These are phyloP conservation scores for Arothron firmamentum DNA, from an alignment of 2,113 vertebrate species.

Conservation along the genomic window DNA sequence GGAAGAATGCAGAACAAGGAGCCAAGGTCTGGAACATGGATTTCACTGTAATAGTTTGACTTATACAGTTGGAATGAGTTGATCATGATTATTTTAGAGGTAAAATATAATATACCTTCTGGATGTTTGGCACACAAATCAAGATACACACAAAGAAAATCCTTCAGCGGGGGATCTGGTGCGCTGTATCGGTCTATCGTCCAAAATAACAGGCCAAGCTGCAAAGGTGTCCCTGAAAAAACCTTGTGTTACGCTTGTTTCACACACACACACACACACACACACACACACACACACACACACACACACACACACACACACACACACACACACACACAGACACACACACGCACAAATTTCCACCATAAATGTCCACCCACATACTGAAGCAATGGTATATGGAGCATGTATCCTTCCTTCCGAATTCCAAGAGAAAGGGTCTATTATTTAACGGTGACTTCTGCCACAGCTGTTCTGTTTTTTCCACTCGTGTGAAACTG, in stretches of 20 bases:
- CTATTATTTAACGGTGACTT: conserved; percentile 28
- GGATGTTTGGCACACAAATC: background rate
- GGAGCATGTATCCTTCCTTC: conserved; percentile 35
- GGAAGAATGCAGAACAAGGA: conserved; percentile 26
- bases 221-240: conserved; percentile 32
- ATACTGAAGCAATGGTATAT: conserved; percentile 33
- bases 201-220: too few relatives aligned
- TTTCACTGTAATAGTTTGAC: too few relatives aligned
- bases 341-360: conserved; percentile 11
- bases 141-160: too few relatives aligned
- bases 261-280: conserved; percentile 7
- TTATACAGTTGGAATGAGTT: too few relatives aligned
- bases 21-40: conserved; percentile 1
- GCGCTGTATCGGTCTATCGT: too few relatives aligned
- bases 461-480: conserved; percentile 52
- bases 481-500: conserved; percentile 22
- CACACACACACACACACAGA: conserved; percentile 7
- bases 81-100: background rate
- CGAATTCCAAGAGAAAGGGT: conserved; percentile 36
- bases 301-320: conserved; percentile 12
- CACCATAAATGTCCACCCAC: conserved; percentile 31
- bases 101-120: background rate
- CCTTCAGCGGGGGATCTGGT: too few relatives aligned
- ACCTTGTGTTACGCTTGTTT: conserved; percentile 21
- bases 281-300: conserved; percentile 5